Evolutionary conservation across 2,888 invertebrate species (phyloP), one percentile per base, ranked within the genome.

Genomic region (Lottia gigantea): DNA sequence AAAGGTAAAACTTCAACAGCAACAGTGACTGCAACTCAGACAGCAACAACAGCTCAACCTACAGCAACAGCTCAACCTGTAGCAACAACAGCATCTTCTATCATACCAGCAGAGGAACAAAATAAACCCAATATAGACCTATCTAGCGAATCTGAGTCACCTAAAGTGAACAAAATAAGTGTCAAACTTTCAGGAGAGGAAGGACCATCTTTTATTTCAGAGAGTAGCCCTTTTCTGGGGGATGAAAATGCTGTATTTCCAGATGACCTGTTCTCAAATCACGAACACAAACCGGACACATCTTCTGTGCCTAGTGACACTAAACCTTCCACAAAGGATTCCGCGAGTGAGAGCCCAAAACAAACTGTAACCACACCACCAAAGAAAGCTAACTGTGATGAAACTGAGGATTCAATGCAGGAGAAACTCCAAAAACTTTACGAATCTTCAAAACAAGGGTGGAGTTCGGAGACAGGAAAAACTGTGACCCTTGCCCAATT

Each of bases 401-500:
- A 68, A 3, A 66, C 23, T 8, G 62, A 67, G 45, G 68, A 62
- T 31, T 65, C 49, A 23, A 64, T 66, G 40, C 69, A 55, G 55
- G 55, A 55, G 23, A 55, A 55, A 55, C 55, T 55, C 23, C 55
- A 55, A 23, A 55, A 14, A 55, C 55, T 55, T 23, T 55, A 55
- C 15, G 76, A 64, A 89, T 46, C 71, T 40, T 74, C 75, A 2
- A 64, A 64, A 26, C 70, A 90, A 72, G 96, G 96, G 0, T 97
- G 96, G 96, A 95, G 94, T 68, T 86, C 91, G 12, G 90, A 91
- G 19, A 93, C 93, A 84, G 92, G 93, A 0, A 94, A 93, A 11
- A 93, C 94, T 46, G 91, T 96, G 62, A 95, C 95, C 6, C 91
- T 97, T 46, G 96, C 96, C 0, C 96, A 97, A 89, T 89, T 97